Evolutionary conservation across 2,888 invertebrate species (phyloP).

Genomic region (Tiliacea aurago): DNA sequence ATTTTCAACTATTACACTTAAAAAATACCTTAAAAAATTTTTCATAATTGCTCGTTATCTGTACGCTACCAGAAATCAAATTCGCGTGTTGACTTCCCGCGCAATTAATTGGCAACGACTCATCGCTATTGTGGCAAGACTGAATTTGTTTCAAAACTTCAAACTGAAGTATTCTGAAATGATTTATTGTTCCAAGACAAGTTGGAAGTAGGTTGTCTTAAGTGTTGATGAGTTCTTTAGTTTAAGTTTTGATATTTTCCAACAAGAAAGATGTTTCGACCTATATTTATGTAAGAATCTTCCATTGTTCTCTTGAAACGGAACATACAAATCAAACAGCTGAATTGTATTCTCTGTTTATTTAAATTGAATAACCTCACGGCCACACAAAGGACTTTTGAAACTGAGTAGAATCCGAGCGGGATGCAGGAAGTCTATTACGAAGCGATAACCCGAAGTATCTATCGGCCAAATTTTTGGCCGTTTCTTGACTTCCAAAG

Average conservation of each 20-base stretch:
- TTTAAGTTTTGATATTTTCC: slow-evolving; percentile 11
- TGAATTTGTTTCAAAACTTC: slow-evolving; percentile 55
- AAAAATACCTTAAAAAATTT: not conserved
- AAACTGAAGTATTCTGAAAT: slow-evolving; percentile 42
- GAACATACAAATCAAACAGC: not conserved
- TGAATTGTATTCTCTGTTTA: not conserved
- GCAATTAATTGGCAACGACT: slow-evolving; percentile 63
- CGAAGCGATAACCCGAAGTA: too few species aligned
- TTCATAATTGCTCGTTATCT: slow-evolving; percentile 25
- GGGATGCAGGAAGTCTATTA: too few species aligned
- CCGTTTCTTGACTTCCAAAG: too few species aligned
- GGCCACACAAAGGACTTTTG: not conserved
- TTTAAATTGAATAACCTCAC: not conserved
- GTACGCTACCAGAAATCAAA: slow-evolving; percentile 61
- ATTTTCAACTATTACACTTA: not conserved
- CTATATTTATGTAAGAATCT: not conserved
- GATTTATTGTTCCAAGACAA: slow-evolving; percentile 44
- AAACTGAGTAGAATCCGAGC: not conserved
- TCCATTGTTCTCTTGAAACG: not conserved
- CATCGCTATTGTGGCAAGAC: slow-evolving; percentile 59
- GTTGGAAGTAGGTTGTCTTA: slow-evolving; percentile 9
- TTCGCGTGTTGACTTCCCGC: slow-evolving; percentile 58
- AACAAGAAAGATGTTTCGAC: not conserved
- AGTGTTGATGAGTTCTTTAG: slow-evolving; percentile 4
- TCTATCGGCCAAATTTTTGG: too few species aligned